Percentiles rank a stretch among this genome's conserved stretches.
Evolutionary conservation across 2,888 invertebrate genomes (phyloP).

Genomic region (Melipona beecheii): DNA sequence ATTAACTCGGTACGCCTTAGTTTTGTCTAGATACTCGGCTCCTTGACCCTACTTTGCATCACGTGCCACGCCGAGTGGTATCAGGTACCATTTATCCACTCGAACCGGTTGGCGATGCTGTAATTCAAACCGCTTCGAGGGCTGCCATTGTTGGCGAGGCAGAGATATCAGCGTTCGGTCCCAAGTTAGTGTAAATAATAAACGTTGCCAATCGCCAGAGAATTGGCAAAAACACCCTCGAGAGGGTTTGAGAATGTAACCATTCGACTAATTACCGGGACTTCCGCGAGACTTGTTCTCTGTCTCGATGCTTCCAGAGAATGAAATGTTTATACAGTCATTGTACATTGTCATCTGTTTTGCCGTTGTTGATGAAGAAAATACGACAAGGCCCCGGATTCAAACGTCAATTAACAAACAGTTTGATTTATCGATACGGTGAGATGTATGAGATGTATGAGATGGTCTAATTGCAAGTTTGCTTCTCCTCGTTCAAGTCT

Average conservation of each 20-base stretch:
- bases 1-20: conserved; percentile 50
- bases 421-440: background rate
- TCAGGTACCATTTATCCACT: conserved; percentile 70
- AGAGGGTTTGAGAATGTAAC: background rate
- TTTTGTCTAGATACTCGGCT: conserved; percentile 59
- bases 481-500: background rate
- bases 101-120: conserved; percentile 62
- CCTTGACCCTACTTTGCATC: conserved; percentile 69
- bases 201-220: background rate
- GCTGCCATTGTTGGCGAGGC: conserved; percentile 55
- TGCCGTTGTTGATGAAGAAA: background rate
- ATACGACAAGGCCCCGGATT: background rate
- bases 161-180: conserved; percentile 51
- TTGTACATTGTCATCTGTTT: background rate
- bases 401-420: background rate
- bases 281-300: background rate
- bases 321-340: background rate
- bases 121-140: conserved; percentile 67
- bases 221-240: conserved; percentile 24
- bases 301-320: background rate
- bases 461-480: background rate
- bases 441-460: background rate
- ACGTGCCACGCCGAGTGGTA: conserved; percentile 60
- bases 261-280: background rate
- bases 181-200: conserved; percentile 37